phyloP scores from a whole-genome alignment of 2,113 vertebrate species.

The Labrus mixtus region DNA sequence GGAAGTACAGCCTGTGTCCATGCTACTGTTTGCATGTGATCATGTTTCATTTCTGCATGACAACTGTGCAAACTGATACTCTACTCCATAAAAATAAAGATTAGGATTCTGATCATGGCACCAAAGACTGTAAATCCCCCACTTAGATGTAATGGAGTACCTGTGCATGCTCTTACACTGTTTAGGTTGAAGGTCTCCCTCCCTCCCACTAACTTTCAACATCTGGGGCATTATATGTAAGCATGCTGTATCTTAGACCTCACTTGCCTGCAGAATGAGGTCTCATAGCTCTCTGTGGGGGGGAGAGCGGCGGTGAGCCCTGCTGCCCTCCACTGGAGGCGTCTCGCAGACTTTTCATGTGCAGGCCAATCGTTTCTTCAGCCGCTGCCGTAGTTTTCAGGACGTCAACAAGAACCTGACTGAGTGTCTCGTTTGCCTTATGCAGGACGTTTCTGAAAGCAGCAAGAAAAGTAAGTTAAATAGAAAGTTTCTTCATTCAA shows the following conservation, averaged over 20 bases:
- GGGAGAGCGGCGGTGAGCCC: background rate
- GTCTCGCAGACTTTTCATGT: constrained; percentile 88
- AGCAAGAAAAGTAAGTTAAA: background rate
- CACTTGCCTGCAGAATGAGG: constrained; percentile 51
- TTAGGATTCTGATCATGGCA: too few relatives aligned
- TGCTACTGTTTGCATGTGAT: constrained; percentile 22
- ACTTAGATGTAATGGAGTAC: too few relatives aligned
- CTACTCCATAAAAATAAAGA: background rate
- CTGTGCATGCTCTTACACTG: too few relatives aligned
- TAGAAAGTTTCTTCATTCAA: background rate
- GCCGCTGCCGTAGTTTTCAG: constrained; percentile 92
- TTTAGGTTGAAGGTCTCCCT: too few relatives aligned
- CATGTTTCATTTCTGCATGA: background rate
- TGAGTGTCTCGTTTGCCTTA: constrained; percentile 87
- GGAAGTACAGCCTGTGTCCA: background rate
- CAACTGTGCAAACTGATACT: background rate
- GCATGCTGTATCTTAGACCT: background rate
- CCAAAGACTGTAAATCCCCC: too few relatives aligned
- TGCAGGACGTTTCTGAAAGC: constrained; percentile 83
- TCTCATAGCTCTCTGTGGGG: constrained; percentile 63
- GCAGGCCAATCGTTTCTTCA: constrained; percentile 92
- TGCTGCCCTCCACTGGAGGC: constrained; percentile 76
- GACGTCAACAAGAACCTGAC: constrained; percentile 90
- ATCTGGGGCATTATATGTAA: too few relatives aligned
- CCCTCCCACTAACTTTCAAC: too few relatives aligned